Base-by-base conservation (phyloP, 2,113 vertebrate genomes). In the Melanotaenia duboulayi region DNA sequence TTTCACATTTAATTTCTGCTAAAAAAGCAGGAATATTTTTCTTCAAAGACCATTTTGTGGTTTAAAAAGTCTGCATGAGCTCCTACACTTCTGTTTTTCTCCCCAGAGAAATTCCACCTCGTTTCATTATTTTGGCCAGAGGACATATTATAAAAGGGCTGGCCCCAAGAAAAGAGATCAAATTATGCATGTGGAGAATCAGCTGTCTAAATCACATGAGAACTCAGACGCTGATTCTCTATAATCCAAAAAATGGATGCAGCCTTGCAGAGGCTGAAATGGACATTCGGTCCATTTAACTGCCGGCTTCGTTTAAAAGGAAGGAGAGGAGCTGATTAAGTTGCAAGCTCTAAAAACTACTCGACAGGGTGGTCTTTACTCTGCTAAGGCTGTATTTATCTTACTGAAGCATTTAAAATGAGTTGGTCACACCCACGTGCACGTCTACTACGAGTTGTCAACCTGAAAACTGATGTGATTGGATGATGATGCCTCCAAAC, bases 211-310 rank as follows among this genome's bases (percentile, higher is more conserved):
- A 14, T 39, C n/a, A 42, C 32, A 57, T 8, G 65, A 28, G 64
- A 19, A 52, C n/a, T 42, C 35, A 6, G 28, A 42, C 19, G 23
- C 56, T 40, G 11, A 40, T 14, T 14, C 12, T 57, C 60, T 20
- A 19, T 58, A 54, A 70, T 14, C 55, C 32, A 11, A 1, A 51
- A 56, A 61, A 20, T 12, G 16, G 37, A 62, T 24, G 22, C 10
- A 59, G 56, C 24, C 35, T 4, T 24, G 25, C 16, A 51, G 28
- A 63, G 35, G 35, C 42, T 7, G 35, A 24, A 39, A 24, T 44
- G 66, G 68, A 52, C 37, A 59, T 37, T 2, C 23, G 3, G 44
- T 57, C 71, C 74, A 78, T 76, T 79, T 71, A 65, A 68, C 44
- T 60, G 61, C 24, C 61, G 22, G 37, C 25, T 63, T 63, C 50